Evolutionary conservation across 2,797 vertebrate genomes (phyloP).

Genomic region (Bradypodion pumilum): DNA sequence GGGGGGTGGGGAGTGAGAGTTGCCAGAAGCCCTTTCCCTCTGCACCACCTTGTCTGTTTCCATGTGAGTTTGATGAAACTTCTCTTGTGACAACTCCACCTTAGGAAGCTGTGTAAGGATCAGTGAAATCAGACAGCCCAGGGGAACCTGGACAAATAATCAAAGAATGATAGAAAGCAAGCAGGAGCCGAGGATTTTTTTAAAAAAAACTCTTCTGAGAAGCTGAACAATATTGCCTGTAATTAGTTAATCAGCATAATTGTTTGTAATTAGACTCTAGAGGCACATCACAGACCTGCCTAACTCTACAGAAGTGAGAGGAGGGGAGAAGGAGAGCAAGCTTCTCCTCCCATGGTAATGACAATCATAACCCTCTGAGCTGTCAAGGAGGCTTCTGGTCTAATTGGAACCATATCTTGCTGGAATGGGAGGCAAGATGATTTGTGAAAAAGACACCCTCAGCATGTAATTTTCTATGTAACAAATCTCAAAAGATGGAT

Average conservation of each 20-base stretch:
- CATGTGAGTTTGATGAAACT: constrained; percentile 17
- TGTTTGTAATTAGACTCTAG: constrained; percentile 74
- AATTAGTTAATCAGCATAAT: constrained; percentile 76
- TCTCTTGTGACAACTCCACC: constrained; percentile 31
- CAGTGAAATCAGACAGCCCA: constrained; percentile 37
- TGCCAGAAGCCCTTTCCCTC: constrained; percentile 40
- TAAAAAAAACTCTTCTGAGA: constrained; percentile 70
- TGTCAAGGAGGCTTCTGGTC: constrained; percentile 62
- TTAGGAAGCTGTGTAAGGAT: constrained; percentile 26
- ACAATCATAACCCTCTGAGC: constrained; percentile 56
- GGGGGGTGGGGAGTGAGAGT: constrained; percentile 14
- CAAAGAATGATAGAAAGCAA: constrained; percentile 57
- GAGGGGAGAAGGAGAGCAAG: constrained; percentile 27
- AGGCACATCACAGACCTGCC: constrained; percentile 59
- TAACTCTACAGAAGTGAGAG: constrained; percentile 31
- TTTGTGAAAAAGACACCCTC: constrained; percentile 69
- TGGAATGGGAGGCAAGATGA: constrained; percentile 70
- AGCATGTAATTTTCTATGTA: constrained; percentile 72
- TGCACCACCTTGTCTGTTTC: constrained; percentile 8
- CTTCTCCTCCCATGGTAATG: constrained; percentile 63
- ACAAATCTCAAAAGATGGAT: constrained; percentile 73
- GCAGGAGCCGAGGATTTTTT: constrained; percentile 37
- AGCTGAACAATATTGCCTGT: constrained; percentile 68
- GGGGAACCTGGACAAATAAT: constrained; percentile 57
- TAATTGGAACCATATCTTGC: constrained; percentile 74